phyloP scores from a whole-genome alignment of 2,113 vertebrate species.

The Anguilla rostrata region DNA sequence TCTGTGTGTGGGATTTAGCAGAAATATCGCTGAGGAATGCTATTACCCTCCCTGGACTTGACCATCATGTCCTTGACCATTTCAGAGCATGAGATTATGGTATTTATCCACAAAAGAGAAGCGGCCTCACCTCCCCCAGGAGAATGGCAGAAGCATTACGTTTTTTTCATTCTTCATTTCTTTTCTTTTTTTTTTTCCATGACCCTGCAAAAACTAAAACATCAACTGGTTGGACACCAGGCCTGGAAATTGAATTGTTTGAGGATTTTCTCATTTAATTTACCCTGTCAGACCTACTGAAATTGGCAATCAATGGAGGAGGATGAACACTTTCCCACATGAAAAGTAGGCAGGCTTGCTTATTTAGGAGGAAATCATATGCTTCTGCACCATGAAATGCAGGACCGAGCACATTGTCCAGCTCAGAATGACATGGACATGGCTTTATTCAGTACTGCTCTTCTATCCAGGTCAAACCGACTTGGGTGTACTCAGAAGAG shows the following conservation, averaged over 20 bases:
- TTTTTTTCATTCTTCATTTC: background rate
- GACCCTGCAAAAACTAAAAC: background rate
- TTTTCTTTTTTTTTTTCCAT: background rate
- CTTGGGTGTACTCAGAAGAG: too few species aligned
- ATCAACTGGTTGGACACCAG: background rate
- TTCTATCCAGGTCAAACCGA: background rate
- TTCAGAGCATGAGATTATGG: background rate
- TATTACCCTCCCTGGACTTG: background rate
- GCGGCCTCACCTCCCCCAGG: background rate
- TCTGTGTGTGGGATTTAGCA: background rate
- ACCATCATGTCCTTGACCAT: background rate
- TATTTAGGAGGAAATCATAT: background rate
- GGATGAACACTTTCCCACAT: background rate
- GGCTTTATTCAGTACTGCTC: background rate
- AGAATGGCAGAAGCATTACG: background rate
- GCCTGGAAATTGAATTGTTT: slow-evolving; percentile 9
- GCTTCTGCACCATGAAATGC: background rate
- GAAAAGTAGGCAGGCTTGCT: background rate
- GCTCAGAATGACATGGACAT: background rate
- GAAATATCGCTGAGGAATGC: background rate
- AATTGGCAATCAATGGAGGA: background rate
- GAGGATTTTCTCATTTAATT: slow-evolving; percentile 7
- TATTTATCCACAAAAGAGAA: background rate
- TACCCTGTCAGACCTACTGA: background rate
- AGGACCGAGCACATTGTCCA: background rate